Evolutionary conservation across 2,113 vertebrate genomes (phyloP).

Genomic region (Nasalis larvatus): DNA sequence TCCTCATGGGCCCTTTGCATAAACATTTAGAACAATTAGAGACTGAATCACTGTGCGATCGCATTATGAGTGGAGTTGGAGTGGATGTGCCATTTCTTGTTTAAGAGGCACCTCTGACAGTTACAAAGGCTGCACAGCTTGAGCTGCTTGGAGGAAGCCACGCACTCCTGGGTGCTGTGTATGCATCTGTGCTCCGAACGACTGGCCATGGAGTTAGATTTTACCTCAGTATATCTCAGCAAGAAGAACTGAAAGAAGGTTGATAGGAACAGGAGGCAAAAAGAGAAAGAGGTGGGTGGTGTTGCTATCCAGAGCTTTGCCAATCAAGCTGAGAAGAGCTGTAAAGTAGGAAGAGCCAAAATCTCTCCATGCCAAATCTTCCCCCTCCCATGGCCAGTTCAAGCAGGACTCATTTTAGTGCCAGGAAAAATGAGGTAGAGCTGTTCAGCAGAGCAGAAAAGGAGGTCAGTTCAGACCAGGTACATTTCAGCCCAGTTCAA

Average conservation of each 20-base stretch:
- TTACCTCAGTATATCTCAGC: conserved; percentile 38
- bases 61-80: not conserved
- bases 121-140: not conserved
- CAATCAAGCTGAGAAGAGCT: conserved; percentile 66
- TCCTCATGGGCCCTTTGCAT: conserved; percentile 50
- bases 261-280: conserved; percentile 60
- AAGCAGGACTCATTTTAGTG: not conserved
- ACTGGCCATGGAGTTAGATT: not conserved
- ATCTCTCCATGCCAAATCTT: conserved; percentile 35
- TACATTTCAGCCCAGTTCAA: not conserved
- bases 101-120: not conserved
- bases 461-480: not conserved
- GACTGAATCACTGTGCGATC: conserved; percentile 5
- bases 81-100: not conserved
- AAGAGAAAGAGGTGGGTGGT: conserved; percentile 60
- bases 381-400: not conserved
- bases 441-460: not conserved
- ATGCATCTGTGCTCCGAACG: not conserved
- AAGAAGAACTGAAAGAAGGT: not conserved
- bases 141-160: not conserved
- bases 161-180: not conserved
- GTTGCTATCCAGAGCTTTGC: conserved; percentile 65
- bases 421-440: not conserved
- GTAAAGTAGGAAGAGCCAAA: conserved; percentile 24
- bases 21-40: conserved; percentile 67